Evolutionary conservation across 2,888 invertebrate species (phyloP), one percentile per base, ranked within the genome.

Genomic region (Megalurothrips usitatus): DNA sequence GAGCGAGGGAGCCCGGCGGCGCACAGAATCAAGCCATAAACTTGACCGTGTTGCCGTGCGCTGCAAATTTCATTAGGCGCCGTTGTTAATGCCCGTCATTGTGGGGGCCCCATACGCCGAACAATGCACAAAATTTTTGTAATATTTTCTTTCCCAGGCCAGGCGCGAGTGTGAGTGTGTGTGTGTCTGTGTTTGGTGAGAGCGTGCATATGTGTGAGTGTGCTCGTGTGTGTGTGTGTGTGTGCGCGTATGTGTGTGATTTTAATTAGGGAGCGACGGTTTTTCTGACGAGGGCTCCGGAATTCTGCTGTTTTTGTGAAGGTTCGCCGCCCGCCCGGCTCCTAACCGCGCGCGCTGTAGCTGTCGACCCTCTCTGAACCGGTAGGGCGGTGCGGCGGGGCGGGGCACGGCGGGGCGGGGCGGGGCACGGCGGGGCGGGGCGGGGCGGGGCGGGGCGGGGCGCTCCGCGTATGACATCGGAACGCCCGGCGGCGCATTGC

Each of bases 241-340:
- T 75, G 23, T 75, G 68, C 26, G 26, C 9, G 12, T 23, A 26
- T 75, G 68, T 75, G 68, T 75, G 68, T 75, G 68, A 75, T 75
- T 75, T 75, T 75, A 75, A 75, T 75, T 75, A 75, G 68, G 68
- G 68, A 26, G 26, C 26, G 68, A 23, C 23, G 68, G 23, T 75
- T 75, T 75, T 75, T 75, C 68, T 75, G 68, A 75, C 68, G 68
- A 75, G 68, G 12, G 68, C 68, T 75, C 68, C 26, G 68, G 68
- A 75, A 75, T 75, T 75, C 68, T 75, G 23, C 26, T 26, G 68
- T 75, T 75, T 75, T 75, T 75, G 68, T 75, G 68, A 75, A 75
- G 68, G 68, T 75, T 12, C 68, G 68, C 68, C 68, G 68, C n/a
- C 68, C 26, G 68, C 68, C 23, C 9, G 68, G 23, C 58, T 9